Percentiles rank a stretch among this genome's conserved stretches.
Conservation (phyloP, 2,888 invertebrate genomes). For the Trachelus troglodyta region DNA sequence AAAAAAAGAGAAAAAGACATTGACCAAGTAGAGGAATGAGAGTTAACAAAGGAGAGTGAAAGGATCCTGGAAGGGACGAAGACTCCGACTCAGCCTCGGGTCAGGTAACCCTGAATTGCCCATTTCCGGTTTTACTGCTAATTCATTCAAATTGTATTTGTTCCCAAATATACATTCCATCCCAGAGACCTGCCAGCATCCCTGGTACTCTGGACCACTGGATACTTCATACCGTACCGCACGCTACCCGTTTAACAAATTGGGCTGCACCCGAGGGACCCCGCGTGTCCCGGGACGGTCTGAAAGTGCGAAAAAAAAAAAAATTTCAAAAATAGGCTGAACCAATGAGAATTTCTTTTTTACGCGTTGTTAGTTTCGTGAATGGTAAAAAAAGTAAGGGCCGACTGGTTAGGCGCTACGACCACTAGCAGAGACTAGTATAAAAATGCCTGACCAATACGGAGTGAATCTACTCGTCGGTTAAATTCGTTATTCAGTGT, state of each 20-base stretch:
- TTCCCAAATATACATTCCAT: slow-evolving; percentile 57
- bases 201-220: too few species aligned
- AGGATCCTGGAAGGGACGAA: not conserved
- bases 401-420: too few species aligned
- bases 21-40: slow-evolving; percentile 3
- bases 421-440: too few species aligned
- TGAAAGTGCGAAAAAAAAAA: slow-evolving; percentile 31
- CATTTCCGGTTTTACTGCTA: slow-evolving; percentile 61
- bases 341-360: not conserved
- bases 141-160: slow-evolving; percentile 65
- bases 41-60: slow-evolving; percentile 2
- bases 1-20: slow-evolving; percentile 6
- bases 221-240: not conserved
- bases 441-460: too few species aligned
- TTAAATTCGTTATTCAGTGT: too few species aligned
- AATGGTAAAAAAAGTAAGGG: too few species aligned
- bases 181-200: slow-evolving; percentile 13
- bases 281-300: slow-evolving; percentile 15
- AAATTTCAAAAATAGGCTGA: not conserved
- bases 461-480: too few species aligned
- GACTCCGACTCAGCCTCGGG: slow-evolving; percentile 26
- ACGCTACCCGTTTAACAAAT: slow-evolving; percentile 32
- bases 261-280: slow-evolving; percentile 19
- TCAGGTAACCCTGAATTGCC: slow-evolving; percentile 52
- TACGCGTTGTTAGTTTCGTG: too few species aligned